Percentiles rank a stretch among this genome's conserved stretches.
These are phyloP conservation scores for Pipistrellus pygmaeus DNA, from an alignment of 2,797 vertebrate species.

Conservation along the genomic window DNA sequence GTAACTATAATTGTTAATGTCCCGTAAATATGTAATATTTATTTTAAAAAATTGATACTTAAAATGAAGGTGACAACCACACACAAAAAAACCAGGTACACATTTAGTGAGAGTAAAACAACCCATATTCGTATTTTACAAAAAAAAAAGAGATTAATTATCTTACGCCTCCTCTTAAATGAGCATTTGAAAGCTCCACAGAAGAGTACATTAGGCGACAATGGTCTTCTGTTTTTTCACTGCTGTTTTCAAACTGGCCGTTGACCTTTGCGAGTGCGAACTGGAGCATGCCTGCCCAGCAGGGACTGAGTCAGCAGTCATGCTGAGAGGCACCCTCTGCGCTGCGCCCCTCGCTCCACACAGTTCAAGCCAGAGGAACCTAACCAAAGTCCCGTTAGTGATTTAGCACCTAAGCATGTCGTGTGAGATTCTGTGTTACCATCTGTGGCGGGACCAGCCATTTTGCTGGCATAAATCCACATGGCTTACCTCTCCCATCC, in stretches of 20 bases:
- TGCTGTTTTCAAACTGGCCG: slow-evolving; percentile 63
- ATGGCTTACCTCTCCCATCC: background rate
- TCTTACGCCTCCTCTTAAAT: slow-evolving; percentile 14
- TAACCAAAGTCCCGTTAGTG: slow-evolving; percentile 70
- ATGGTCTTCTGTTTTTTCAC: background rate
- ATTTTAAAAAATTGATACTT: slow-evolving; percentile 73
- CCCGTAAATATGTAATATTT: slow-evolving; percentile 63
- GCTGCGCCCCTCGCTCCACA: background rate
- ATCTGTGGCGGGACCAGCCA: slow-evolving; percentile 70
- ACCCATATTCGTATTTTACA: slow-evolving; percentile 32
- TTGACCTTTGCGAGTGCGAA: slow-evolving; percentile 54
- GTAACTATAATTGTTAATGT: slow-evolving; percentile 61
- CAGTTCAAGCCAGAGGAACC: slow-evolving; percentile 76
- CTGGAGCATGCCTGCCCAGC: slow-evolving; percentile 26
- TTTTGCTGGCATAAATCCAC: slow-evolving; percentile 67
- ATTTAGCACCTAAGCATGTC: slow-evolving; percentile 61
- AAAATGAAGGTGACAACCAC: slow-evolving; percentile 60
- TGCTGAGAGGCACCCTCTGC: background rate
- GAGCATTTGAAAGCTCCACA: background rate
- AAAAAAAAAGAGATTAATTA: slow-evolving; percentile 39
- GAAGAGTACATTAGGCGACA: background rate
- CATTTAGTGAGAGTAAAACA: slow-evolving; percentile 1
- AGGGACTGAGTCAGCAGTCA: background rate
- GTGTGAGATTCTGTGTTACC: slow-evolving; percentile 75
- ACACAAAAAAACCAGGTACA: background rate